A percentile compares a stretch with the other conserved stretches of the same genome.
Conservation (phyloP, 53 echinoderm and acorn worm genomes). For the Stichopus horrens region DNA sequence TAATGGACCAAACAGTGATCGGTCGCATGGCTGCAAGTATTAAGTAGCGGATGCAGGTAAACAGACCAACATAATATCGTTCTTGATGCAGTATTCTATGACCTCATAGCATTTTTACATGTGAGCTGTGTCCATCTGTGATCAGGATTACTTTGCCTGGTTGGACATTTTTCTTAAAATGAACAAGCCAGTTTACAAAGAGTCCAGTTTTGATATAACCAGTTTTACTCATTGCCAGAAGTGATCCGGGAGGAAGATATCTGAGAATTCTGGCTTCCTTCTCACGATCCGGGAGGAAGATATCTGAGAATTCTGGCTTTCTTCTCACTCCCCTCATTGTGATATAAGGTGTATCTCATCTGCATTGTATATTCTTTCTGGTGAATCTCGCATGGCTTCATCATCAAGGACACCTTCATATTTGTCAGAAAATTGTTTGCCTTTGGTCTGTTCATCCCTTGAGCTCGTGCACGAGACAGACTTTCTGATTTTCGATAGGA, state of each 20-base stretch:
- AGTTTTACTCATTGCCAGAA: conserved; percentile 49
- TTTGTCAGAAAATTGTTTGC: conserved; percentile 1
- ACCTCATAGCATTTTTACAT: conserved; percentile 45
- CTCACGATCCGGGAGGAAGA: conserved; percentile 20
- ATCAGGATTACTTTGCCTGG: conserved; percentile 56
- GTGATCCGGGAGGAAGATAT: conserved; percentile 43
- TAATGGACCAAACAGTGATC: conserved; percentile 45
- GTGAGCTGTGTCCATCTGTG: conserved; percentile 54
- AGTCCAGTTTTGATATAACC: conserved; percentile 53
- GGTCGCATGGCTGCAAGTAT: conserved; percentile 57
- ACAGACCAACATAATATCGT: conserved; percentile 45
- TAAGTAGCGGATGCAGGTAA: conserved; percentile 48
- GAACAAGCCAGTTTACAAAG: conserved; percentile 51
- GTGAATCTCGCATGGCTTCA: not conserved
- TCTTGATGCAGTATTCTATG: conserved; percentile 39
- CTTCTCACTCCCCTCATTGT: conserved; percentile 41
- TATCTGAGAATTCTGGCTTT: conserved; percentile 25
- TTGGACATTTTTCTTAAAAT: conserved; percentile 23
- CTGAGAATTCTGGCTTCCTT: conserved; percentile 11
- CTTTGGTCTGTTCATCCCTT: too few species aligned
- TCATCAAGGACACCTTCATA: conserved; percentile 4
- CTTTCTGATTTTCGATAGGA: too few species aligned
- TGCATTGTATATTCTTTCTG: conserved; percentile 9
- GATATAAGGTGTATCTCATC: conserved; percentile 25
- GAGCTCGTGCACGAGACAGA: too few species aligned